Conservation (phyloP, 2,888 invertebrate species). For the Euplexia lucipara region DNA sequence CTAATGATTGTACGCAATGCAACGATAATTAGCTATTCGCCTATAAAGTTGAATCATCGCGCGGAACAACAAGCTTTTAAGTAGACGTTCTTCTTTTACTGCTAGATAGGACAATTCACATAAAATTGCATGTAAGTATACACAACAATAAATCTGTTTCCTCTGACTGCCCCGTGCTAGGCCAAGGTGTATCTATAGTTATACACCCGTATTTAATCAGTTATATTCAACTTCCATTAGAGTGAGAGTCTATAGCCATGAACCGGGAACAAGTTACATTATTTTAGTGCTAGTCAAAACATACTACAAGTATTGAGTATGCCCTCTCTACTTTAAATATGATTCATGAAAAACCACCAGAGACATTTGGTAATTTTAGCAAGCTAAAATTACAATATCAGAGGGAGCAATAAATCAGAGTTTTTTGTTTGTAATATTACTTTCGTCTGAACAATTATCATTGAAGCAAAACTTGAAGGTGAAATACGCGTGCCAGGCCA, state of each 20-base stretch:
- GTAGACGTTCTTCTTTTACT: conserved; percentile 7
- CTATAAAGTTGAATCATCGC: conserved; percentile 21
- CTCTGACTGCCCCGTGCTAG: no score
- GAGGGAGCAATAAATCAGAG: conserved; percentile 15
- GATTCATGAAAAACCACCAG: background rate
- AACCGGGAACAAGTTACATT: no score
- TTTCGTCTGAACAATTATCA: conserved; percentile 36
- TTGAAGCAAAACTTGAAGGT: conserved; percentile 41
- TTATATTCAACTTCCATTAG: no score
- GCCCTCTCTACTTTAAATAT: no score
- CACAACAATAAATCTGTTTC: no score
- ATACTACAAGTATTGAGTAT: background rate
- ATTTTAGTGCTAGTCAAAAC: background rate
- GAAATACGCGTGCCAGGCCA: conserved; percentile 27
- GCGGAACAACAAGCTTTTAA: conserved; percentile 37
- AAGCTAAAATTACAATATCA: background rate
- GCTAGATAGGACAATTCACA: conserved; percentile 4
- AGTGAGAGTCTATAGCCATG: no score
- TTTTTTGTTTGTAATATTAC: conserved; percentile 16
- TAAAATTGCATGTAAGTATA: no score
- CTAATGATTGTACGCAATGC: conserved; percentile 18
- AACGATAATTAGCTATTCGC: conserved; percentile 18
- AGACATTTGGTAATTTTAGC: background rate
- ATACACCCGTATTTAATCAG: no score
- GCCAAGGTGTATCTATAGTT: no score